Evolutionary conservation across 2,797 vertebrate species (phyloP), one percentile per base, ranked within the genome.

Genomic region (Sparidentex hasta): DNA sequence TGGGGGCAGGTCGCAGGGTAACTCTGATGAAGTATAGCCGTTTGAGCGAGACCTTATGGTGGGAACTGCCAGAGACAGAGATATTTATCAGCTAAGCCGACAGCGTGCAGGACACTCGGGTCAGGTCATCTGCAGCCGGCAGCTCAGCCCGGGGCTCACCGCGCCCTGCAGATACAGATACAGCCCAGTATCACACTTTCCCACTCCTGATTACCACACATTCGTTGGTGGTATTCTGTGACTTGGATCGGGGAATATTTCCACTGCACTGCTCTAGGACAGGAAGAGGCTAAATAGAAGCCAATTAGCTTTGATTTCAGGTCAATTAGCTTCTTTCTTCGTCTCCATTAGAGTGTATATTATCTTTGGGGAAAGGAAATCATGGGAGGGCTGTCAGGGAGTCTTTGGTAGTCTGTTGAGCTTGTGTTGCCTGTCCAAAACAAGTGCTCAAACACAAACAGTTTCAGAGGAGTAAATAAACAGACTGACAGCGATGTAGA

Each of bases 241-340:
- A 90, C 76, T 46, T 75, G 62, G 76, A 51, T 74, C 55, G 68
- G 69, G 48, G 81, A 87, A 66, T 86, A 79, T 85, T 80, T 82
- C 76, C 82, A 71, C 70, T 12, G 29, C 77, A 38, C 76, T 89
- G 88, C 90, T 89, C 68, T 76, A 80, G 85, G 79, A 89, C 90
- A 93, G 94, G 94, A 95, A 95, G 91, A 86, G 82, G 82, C 80
- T 90, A 87, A 94, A 90, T 87, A 82, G 80, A 85, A 88, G 82
- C 78, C 88, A 94, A 94, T 95, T 95, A 93, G 64, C 91, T 91
- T 88, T 92, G 86, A 95, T 95, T 94, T 88, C 87, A 86, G 90
- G 82, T 88, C 93, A 94, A 92, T 95, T 95, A 93, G 78, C 83
- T 84, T 76, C 86, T 88, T 94, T 92, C 89, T 92, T 87, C 62